These are phyloP conservation scores for Drosophila novamexicana DNA, from an alignment of 1,140 invertebrate genomes.

Conservation along the genomic window DNA sequence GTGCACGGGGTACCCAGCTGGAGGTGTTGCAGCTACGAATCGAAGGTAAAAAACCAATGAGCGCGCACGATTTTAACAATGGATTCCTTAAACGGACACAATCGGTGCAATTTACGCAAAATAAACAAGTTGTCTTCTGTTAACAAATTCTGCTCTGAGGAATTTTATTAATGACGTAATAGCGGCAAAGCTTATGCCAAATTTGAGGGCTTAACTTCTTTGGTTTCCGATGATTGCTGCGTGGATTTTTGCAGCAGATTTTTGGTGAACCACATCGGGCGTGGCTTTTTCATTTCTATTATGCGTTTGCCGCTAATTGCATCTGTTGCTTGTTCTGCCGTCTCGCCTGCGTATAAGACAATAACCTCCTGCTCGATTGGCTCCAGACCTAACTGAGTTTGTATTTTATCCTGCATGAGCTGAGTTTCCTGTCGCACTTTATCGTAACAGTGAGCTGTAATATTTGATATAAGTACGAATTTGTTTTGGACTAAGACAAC, in stretches of 20 bases:
- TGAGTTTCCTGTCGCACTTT: slow-evolving; percentile 92
- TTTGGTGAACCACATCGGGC: slow-evolving; percentile 92
- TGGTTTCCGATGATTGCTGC: slow-evolving; percentile 87
- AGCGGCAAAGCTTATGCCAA: slow-evolving; percentile 86
- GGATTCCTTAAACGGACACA: slow-evolving; percentile 87
- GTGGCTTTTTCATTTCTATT: slow-evolving; percentile 90
- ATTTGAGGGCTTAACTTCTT: slow-evolving; percentile 89
- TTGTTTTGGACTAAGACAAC: slow-evolving; percentile 88
- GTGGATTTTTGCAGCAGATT: slow-evolving; percentile 92
- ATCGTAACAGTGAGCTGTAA: slow-evolving; percentile 91
- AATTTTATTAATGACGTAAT: slow-evolving; percentile 46
- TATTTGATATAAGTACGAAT: slow-evolving; percentile 4
- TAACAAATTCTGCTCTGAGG: slow-evolving; percentile 25
- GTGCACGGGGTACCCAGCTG: slow-evolving; percentile 86
- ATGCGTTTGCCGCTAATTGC: slow-evolving; percentile 88
- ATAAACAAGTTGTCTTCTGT: slow-evolving; percentile 56
- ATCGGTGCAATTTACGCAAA: slow-evolving; percentile 40
- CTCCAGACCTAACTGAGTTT: slow-evolving; percentile 88
- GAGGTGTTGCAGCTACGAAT: slow-evolving; percentile 86
- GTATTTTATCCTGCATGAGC: slow-evolving; percentile 90
- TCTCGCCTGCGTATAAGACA: slow-evolving; percentile 93
- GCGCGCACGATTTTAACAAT: slow-evolving; percentile 88
- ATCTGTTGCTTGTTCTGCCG: slow-evolving; percentile 85
- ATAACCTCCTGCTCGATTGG: slow-evolving; percentile 93
- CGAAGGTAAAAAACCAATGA: slow-evolving; percentile 87